Base-by-base conservation (phyloP, 2,797 vertebrate genomes). In the Microctenopoma steveboyesi region DNA sequence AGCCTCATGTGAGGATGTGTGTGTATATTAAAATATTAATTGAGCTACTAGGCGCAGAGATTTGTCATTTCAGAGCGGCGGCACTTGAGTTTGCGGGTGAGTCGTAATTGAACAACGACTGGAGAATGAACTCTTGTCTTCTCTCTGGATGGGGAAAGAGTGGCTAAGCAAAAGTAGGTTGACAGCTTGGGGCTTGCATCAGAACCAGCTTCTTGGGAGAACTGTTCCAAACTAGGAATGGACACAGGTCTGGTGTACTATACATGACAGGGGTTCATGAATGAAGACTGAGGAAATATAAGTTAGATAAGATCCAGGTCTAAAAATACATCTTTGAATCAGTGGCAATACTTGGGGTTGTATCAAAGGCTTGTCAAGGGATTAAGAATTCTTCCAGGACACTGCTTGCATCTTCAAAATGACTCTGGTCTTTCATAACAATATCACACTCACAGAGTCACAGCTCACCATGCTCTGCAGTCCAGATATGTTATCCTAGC, bases 31-130 rank as follows among this genome's bases (percentile, higher is more conserved):
- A 89, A 91, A 91, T 90, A 90, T 90, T 89, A 86, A 90, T 81
- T 84, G 39, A 76, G 78, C 78, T 63, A 76, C 89, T 81, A 74
- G 78, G 76, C 84, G 82, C 76, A 60, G 67, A 83, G 59, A 73
- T 53, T 46, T 52, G 75, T 82, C 76, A 67, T 80, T 67, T 79
- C 15, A 61, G 71, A 77, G 80, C 72, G 78, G 80, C 72, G 78
- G 86, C 77, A 64, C 66, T 40, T 55, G 73, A 68, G 67, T 84
- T 80, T 75, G 51, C 12, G 25, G 61, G 53, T 40, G 48, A 74
- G 77, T 55, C 72, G 83, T 85, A 94, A 94, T 91, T 94, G 92
- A 94, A 92, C 90, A 93, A 90, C 94, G 91, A 94, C 85, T 85
- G 92, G 92, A 94, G 91, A 93, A 91, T 91, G 93, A 94, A 93